Evolutionary conservation across 1,140 invertebrate genomes (phyloP), one percentile per base, ranked within the genome.

Genomic region (Lepeophtheirus salmonis): DNA sequence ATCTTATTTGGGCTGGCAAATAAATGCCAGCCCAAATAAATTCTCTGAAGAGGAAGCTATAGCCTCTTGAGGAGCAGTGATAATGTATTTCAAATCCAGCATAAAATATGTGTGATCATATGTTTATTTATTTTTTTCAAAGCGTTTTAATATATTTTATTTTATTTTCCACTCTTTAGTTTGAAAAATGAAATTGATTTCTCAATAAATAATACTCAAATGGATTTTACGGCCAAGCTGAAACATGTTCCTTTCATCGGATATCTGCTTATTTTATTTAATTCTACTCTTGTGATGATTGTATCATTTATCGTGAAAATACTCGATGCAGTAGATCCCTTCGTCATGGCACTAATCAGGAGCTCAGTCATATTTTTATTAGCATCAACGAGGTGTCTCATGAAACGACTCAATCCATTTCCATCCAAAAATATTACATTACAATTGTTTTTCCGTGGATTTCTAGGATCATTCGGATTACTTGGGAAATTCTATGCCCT

Each of bases 401-500:
- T 41, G 6, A n/a, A n/a, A n/a, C 30, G 30, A 6, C n/a, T n/a
- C 70, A 18, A 67, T 83, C 6, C 61, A 82, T 41, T 67, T 89
- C 30, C 76, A 86, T 24, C 87, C 30, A 41, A 41, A 41, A 41
- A 41, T n/a, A 41, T n/a, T 10, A 41, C 6, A 10, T 6, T 41
- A 6, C 6, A 41, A n/a, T 41, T 41, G n/a, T 41, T 41, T n/a
- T n/a, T 41, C 6, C 6, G 30, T 6, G 30, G 83, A 49, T 78
- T 89, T 61, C 81, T 86, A 41, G 86, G 87, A n/a, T 83, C 85
- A 6, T 82, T 84, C 0, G 83, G 84, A 2, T 71, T 90, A 3
- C 86, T 89, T 79, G 73, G 89, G 56, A 86, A 84, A 70, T 90
- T 89, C 67, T 88, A 88, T 69, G 86, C 88, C 21, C 86, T 90